These are phyloP conservation scores for Gerris buenoi DNA, from an alignment of 1,140 invertebrate species.

Conservation along the genomic window DNA sequence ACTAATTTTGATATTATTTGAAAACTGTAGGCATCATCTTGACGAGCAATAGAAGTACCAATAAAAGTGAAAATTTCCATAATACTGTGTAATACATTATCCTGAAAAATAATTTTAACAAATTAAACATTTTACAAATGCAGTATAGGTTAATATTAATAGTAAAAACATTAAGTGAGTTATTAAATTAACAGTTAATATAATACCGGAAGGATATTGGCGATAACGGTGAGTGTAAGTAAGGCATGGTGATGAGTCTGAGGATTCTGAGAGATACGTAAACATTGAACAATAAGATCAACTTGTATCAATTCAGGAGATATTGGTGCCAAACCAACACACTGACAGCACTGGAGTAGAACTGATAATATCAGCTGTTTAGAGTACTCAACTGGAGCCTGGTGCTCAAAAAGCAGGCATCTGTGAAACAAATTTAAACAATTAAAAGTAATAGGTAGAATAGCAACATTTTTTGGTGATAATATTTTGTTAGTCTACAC, in stretches of 20 bases:
- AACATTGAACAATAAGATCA: constrained; percentile 69
- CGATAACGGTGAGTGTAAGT: constrained; percentile 58
- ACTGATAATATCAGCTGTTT: constrained; percentile 71
- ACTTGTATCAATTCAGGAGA: constrained; percentile 52
- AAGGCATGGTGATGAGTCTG: constrained; percentile 87
- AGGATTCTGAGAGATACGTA: constrained; percentile 76
- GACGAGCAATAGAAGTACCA: constrained; percentile 73
- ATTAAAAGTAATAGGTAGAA: too few species aligned
- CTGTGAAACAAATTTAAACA: constrained; percentile 24
- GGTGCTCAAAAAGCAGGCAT: constrained; percentile 64
- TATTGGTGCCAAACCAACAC: constrained; percentile 32
- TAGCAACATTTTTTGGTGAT: too few species aligned
- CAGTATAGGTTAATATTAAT: too few species aligned
- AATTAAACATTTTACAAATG: too few species aligned
- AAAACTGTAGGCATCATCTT: constrained; percentile 87
- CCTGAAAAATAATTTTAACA: constrained; percentile 30
- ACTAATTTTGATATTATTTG: constrained; percentile 82
- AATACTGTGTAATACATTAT: constrained; percentile 74
- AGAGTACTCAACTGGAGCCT: constrained; percentile 69
- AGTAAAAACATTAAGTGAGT: neutral
- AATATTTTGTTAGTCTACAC: too few species aligned
- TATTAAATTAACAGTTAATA: neutral
- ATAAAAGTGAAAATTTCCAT: constrained; percentile 94
- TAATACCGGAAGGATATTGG: constrained; percentile 46
- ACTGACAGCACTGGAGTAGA: constrained; percentile 53